phyloP scores from a whole-genome alignment of 1,140 invertebrate genomes.

The Brachionus sp. region DNA sequence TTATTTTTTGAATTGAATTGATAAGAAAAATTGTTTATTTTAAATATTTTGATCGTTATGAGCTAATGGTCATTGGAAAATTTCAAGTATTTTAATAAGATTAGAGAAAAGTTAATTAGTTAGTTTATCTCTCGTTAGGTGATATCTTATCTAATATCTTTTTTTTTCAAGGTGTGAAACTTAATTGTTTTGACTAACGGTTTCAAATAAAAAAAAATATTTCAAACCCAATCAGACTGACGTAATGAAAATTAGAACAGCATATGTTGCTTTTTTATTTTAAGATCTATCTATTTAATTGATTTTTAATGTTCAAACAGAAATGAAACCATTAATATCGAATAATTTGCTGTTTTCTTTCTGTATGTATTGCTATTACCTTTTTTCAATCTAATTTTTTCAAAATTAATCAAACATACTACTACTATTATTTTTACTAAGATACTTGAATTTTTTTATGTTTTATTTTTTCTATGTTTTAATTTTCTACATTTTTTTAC shows the following conservation, averaged over 20 bases:
- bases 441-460: too few relatives aligned
- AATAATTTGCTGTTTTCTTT: too few relatives aligned
- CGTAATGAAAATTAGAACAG: background rate
- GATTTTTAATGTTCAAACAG: background rate
- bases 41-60: background rate
- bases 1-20: too few relatives aligned
- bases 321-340: too few relatives aligned
- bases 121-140: conserved; percentile 15
- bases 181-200: conserved; percentile 21
- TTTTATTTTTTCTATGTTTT: too few relatives aligned
- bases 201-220: background rate
- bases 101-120: conserved; percentile 13
- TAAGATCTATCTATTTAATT: background rate
- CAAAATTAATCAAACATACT: too few relatives aligned
- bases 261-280: background rate
- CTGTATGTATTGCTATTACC: too few relatives aligned
- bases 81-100: conserved; percentile 42
- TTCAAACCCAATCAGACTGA: conserved; percentile 31
- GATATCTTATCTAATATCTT: conserved; percentile 21
- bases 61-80: conserved; percentile 8
- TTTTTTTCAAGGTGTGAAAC: conserved; percentile 16
- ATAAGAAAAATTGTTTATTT: background rate
- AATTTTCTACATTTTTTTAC: too few relatives aligned
- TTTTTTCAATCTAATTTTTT: too few relatives aligned
- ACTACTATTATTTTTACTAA: too few relatives aligned